Base-by-base conservation (phyloP, 2,797 vertebrate species). In the Acipenser oxyrinchus region DNA sequence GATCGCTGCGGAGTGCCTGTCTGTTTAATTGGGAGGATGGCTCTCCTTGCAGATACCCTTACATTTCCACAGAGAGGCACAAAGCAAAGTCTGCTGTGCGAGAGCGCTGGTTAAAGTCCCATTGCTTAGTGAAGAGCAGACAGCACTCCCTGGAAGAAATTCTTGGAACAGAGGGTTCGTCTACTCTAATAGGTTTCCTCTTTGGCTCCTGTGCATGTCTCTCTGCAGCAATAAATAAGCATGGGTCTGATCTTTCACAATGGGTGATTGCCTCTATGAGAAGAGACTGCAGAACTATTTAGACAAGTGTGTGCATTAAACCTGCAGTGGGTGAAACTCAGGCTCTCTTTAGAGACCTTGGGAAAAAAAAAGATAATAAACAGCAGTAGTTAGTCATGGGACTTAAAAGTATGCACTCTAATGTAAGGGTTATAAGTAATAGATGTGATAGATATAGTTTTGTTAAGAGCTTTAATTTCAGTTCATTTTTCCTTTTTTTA, bases 21-120 rank as follows among this genome's bases (percentile, higher is more conserved):
- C 82, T 83, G 84, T 85, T 95, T 98, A 94, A 97, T 96, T 98
- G 91, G 80, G 72, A 71, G 73, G 68, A 79, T 53, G 79, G 84
- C 86, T 93, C 90, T 92, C 89, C 88, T 86, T 85, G 84, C 87
- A 76, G 81, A 78, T 88, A 73, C 86, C 84, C 89, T 88, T 86
- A 86, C 86, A 87, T 86, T 86, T 88, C 87, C 86, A 86, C 86
- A 81, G 88, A 91, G 88, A 88, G 87, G 37, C 62, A 51, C 61
- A 49, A 37, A 37, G 37, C 37, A 37, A 37, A 58, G 48, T 64
- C 67, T 64, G 66, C 37, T 37, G 37, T 37, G 37, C 37, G 5
- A 37, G 37, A 37, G 61, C 62, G 64, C 13, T 37, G 63, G 68
- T 62, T 64, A 64, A 50, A 64, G 18, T 83, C 77, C 75, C 75